Evolutionary conservation across 1,140 invertebrate genomes (phyloP).

Genomic region (Anoplophora glabripennis): DNA sequence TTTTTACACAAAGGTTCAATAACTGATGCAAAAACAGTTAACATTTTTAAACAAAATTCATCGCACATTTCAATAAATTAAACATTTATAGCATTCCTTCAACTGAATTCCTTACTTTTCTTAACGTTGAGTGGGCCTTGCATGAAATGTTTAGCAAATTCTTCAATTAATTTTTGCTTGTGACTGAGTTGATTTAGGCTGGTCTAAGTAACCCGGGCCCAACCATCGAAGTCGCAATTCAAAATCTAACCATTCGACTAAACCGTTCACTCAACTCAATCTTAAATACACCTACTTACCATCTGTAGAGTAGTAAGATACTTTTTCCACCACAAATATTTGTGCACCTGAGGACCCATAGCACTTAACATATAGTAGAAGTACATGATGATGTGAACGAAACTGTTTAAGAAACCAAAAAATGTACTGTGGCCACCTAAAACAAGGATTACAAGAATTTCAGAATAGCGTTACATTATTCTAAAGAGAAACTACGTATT

Average conservation of each 20-base stretch:
- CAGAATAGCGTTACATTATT: constrained; percentile 57
- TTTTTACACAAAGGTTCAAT: too few relatives aligned
- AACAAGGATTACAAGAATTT: constrained; percentile 74
- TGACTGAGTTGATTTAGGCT: not conserved
- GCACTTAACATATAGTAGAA: constrained; percentile 76
- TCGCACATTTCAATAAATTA: too few relatives aligned
- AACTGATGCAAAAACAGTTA: not conserved
- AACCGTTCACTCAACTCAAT: not conserved
- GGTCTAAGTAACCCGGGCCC: not conserved
- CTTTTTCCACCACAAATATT: constrained; percentile 78
- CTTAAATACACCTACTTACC: constrained; percentile 55
- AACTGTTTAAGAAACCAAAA: constrained; percentile 77
- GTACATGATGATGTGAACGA: constrained; percentile 85
- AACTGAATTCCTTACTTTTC: not conserved
- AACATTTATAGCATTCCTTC: not conserved
- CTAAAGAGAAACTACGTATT: not conserved
- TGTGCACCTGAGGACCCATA: constrained; percentile 69
- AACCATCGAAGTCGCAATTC: not conserved
- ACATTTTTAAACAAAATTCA: not conserved
- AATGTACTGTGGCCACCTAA: constrained; percentile 76
- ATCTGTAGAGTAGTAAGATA: constrained; percentile 80
- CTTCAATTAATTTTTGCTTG: not conserved
- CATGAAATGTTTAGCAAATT: not conserved
- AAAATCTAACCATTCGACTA: not conserved
- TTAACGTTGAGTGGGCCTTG: too few relatives aligned